Conservation (phyloP, 92 coral and sea anemone species). For the Diadumene lineata region DNA sequence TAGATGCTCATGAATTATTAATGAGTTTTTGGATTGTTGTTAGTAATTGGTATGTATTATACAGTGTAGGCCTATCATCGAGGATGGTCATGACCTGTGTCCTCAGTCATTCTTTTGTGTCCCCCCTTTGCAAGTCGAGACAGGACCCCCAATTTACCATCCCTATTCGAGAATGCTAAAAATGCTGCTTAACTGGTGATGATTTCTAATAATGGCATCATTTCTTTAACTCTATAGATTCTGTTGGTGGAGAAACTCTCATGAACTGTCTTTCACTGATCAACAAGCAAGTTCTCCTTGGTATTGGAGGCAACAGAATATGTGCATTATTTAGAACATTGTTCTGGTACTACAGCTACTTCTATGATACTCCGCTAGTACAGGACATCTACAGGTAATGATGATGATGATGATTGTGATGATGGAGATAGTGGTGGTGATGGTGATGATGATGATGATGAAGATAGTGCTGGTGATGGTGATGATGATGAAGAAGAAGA, state of each 20-base stretch:
- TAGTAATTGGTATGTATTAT: too few relatives aligned
- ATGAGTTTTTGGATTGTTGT: too few relatives aligned
- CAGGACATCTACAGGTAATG: conserved; percentile 86
- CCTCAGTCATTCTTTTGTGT: too few relatives aligned
- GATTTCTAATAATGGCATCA: background rate
- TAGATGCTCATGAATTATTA: too few relatives aligned
- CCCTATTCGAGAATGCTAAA: too few relatives aligned
- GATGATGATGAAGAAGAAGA: too few relatives aligned
- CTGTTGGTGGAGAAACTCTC: conserved; percentile 31
- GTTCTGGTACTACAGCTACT: conserved; percentile 79
- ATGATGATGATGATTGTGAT: background rate
- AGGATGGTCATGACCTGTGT: too few relatives aligned
- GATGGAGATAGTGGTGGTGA: background rate
- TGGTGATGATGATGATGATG: background rate
- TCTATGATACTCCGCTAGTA: conserved; percentile 78
- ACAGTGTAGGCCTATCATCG: too few relatives aligned
- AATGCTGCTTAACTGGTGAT: too few relatives aligned
- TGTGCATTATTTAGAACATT: conserved; percentile 75
- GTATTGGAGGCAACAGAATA: conserved; percentile 67
- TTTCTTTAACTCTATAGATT: background rate
- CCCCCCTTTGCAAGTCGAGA: too few relatives aligned
- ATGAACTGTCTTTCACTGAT: conserved; percentile 80
- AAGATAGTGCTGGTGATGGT: background rate
- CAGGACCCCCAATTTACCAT: too few relatives aligned
- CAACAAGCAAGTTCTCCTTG: conserved; percentile 77